Evolutionary conservation across 2,888 invertebrate genomes (phyloP).

Genomic region (Eurytoma adleriae): DNA sequence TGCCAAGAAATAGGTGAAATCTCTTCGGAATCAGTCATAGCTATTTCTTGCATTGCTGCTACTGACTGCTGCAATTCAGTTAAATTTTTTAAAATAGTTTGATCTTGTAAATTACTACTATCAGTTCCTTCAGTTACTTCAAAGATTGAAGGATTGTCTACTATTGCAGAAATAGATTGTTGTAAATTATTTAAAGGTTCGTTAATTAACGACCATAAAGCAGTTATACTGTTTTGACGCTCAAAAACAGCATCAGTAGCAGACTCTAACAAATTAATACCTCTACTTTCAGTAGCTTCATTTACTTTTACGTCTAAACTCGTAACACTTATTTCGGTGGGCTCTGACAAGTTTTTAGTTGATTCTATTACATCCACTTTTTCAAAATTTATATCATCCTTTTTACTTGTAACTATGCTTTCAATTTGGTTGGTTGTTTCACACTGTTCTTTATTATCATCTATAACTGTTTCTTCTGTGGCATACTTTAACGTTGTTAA

Average conservation of each 20-base stretch:
- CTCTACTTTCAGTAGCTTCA: constrained; percentile 64
- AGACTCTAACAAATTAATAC: constrained; percentile 63
- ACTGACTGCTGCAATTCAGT: constrained; percentile 59
- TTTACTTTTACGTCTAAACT: constrained; percentile 57
- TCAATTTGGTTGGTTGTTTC: constrained; percentile 29
- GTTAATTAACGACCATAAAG: constrained; percentile 61
- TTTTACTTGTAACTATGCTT: not conserved
- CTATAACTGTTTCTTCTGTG: constrained; percentile 55
- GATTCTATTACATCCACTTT: not conserved
- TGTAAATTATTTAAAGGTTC: constrained; percentile 73
- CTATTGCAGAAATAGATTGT: constrained; percentile 72
- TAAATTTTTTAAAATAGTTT: constrained; percentile 58
- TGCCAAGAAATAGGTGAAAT: constrained; percentile 56
- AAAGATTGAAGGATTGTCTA: constrained; percentile 49
- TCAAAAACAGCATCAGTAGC: constrained; percentile 42
- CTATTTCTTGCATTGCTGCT: constrained; percentile 60
- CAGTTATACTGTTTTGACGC: constrained; percentile 53
- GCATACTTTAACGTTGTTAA: constrained; percentile 61
- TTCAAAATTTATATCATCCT: not conserved
- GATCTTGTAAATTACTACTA: constrained; percentile 14
- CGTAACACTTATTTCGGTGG: constrained; percentile 35
- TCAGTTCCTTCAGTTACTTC: not conserved
- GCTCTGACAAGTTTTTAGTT: not conserved
- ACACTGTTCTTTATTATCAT: constrained; percentile 21
- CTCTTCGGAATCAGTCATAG: constrained; percentile 55